phyloP scores from a whole-genome alignment of 2,113 vertebrate species.

The Polypterus bichir region DNA sequence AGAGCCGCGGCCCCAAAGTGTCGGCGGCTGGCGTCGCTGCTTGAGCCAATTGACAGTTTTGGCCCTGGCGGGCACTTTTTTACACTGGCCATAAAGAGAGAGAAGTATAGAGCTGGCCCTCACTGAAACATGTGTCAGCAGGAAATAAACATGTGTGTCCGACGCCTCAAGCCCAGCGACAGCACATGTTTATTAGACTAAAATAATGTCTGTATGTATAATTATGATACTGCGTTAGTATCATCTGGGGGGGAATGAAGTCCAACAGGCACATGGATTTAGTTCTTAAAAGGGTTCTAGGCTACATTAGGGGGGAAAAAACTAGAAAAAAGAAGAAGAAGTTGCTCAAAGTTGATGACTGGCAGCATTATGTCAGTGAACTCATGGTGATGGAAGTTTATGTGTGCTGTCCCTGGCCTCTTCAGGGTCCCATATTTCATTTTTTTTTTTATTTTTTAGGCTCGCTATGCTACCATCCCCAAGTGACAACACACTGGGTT shows the following conservation, averaged over 20 bases:
- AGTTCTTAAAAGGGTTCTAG: constrained; percentile 93
- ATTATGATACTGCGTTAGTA: constrained; percentile 99
- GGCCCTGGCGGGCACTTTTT: too few species aligned
- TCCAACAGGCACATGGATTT: constrained; percentile 99
- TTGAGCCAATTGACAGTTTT: too few species aligned
- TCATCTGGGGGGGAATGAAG: constrained; percentile 97
- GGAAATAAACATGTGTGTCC: constrained; percentile 99
- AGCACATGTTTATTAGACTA: constrained; percentile 99
- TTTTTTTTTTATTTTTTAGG: constrained; percentile 42
- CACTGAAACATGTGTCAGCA: constrained; percentile 99
- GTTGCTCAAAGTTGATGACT: constrained; percentile 77
- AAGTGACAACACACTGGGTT: too few species aligned
- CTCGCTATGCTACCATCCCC: too few species aligned
- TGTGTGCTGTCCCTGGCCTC: constrained; percentile 60
- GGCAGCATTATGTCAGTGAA: constrained; percentile 86
- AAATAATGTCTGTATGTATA: constrained; percentile 99
- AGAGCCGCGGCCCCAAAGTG: constrained; percentile 17
- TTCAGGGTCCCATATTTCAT: constrained; percentile 23
- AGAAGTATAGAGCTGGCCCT: constrained; percentile 97
- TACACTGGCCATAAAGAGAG: too few species aligned
- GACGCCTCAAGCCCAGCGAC: constrained; percentile 85
- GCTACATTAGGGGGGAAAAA: constrained; percentile 75
- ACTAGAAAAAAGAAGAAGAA: constrained; percentile 88
- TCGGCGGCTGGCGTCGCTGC: too few species aligned
- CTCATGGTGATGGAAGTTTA: constrained; percentile 93